Conservation (phyloP, 2,888 invertebrate species). For the Micropterix aruncella region DNA sequence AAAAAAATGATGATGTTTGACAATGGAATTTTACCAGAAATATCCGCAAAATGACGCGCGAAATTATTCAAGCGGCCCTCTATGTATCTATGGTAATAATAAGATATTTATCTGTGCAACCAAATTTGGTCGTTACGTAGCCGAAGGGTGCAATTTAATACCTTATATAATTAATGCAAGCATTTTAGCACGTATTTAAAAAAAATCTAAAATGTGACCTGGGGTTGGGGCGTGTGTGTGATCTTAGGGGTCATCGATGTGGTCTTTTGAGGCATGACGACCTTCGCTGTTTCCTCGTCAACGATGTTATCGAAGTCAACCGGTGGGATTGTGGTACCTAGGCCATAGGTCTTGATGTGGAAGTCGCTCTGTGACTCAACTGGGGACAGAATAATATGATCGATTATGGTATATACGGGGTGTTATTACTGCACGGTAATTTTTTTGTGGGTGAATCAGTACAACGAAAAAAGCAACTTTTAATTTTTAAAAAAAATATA, state of each 20-base stretch:
- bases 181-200: constrained; percentile 10
- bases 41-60: no score
- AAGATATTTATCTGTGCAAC: neutral
- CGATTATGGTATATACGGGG: no score
- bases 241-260: constrained; percentile 14
- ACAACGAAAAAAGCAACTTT: neutral
- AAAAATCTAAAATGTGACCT: constrained; percentile 3
- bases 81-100: no score
- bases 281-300: constrained; percentile 25
- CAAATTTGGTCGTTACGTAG: constrained; percentile 15
- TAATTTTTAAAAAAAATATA: neutral
- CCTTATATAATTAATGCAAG: constrained; percentile 12
- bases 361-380: constrained; percentile 85
- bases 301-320: constrained; percentile 32
- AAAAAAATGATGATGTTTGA: no score
- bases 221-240: constrained; percentile 13
- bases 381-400: constrained; percentile 24
- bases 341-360: constrained; percentile 44
- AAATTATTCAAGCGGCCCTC: no score
- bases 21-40: no score
- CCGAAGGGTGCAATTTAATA: constrained; percentile 7
- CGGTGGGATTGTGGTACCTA: constrained; percentile 28
- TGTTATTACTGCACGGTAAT: constrained; percentile 2
- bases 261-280: constrained; percentile 22
- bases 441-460: neutral